Evolutionary conservation across 2,113 vertebrate species (phyloP).

Genomic region (Micromys minutus): DNA sequence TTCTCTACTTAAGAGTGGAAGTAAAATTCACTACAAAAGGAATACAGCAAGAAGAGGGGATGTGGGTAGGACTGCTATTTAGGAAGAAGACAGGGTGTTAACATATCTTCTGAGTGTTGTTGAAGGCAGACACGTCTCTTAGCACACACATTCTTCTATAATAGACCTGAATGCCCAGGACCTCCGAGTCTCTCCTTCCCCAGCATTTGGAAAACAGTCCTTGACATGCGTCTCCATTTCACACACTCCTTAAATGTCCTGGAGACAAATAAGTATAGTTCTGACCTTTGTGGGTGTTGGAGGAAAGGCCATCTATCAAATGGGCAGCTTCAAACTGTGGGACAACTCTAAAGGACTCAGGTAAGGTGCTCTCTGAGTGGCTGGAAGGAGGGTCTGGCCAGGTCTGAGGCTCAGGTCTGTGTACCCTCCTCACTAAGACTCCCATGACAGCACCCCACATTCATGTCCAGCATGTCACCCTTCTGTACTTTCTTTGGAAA

Average conservation of each 20-base stretch:
- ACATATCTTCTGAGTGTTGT: not conserved
- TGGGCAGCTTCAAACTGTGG: not conserved
- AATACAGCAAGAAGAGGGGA: not conserved
- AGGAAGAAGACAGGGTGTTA: not conserved
- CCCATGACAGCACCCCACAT: not conserved
- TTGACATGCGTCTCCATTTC: not conserved
- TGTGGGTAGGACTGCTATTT: not conserved
- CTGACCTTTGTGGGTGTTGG: not conserved
- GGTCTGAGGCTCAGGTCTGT: not conserved
- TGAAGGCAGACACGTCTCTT: not conserved
- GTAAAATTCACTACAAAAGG: not conserved
- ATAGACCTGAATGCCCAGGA: not conserved
- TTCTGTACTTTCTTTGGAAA: slow-evolving; percentile 23
- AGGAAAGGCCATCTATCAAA: not conserved
- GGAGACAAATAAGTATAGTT: not conserved
- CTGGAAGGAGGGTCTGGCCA: not conserved
- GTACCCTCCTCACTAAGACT: not conserved
- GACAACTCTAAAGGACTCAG: too few relatives aligned
- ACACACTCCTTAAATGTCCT: not conserved
- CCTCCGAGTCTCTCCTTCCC: not conserved
- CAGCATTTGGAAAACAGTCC: slow-evolving; percentile 1
- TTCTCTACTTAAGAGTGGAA: not conserved
- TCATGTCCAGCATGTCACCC: not conserved
- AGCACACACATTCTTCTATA: not conserved
- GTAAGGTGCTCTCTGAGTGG: not conserved